phyloP scores from a whole-genome alignment of 2,797 vertebrate genomes.

The Sebastes kiyomatsui region DNA sequence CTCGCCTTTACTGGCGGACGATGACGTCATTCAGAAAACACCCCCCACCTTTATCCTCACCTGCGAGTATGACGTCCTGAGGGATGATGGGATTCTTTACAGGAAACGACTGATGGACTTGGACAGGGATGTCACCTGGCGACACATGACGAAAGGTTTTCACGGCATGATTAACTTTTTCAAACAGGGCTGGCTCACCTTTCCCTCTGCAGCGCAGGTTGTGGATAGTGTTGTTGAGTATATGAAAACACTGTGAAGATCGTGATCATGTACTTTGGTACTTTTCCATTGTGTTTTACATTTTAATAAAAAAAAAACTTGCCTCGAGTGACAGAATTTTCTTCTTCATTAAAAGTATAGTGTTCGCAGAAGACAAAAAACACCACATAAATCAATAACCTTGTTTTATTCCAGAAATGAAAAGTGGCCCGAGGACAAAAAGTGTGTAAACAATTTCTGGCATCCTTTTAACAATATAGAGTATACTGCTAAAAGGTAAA shows the following conservation, averaged over 20 bases:
- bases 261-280: neutral
- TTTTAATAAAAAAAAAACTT: conserved; percentile 50
- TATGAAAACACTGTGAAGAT: conserved; percentile 74
- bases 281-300: conserved; percentile 10
- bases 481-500: conserved; percentile 35
- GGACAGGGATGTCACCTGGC: conserved; percentile 83
- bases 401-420: conserved; percentile 15
- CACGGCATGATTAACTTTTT: conserved; percentile 82
- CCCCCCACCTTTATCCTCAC: conserved; percentile 86
- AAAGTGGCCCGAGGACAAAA: conserved; percentile 10
- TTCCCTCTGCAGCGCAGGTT: conserved; percentile 72
- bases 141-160: conserved; percentile 85
- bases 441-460: conserved; percentile 20
- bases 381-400: conserved; percentile 21
- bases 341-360: conserved; percentile 40
- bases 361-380: conserved; percentile 1
- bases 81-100: conserved; percentile 88
- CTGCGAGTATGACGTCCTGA: conserved; percentile 86
- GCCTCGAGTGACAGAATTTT: conserved; percentile 15
- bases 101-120: conserved; percentile 86
- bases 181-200: conserved; percentile 32
- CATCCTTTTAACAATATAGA: conserved; percentile 14
- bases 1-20: conserved; percentile 84
- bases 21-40: conserved; percentile 75
- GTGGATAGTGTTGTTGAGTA: conserved; percentile 74